Conservation (phyloP, 2,113 vertebrate species). For the Pelodiscus sinensis region DNA sequence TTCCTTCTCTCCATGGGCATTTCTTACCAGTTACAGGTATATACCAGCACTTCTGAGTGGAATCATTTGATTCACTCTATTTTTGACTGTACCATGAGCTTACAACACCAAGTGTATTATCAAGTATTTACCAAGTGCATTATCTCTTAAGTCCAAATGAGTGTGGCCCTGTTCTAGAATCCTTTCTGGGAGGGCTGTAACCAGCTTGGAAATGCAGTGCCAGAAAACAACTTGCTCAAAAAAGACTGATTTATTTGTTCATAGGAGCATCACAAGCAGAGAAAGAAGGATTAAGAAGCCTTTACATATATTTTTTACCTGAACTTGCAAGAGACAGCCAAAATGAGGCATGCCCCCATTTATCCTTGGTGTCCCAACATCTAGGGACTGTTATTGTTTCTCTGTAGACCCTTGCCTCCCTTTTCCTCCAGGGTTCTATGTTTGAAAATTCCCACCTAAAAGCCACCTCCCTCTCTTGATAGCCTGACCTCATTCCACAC, state of each 20-base stretch:
- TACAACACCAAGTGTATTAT: neutral
- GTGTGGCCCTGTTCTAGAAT: neutral
- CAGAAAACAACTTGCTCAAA: neutral
- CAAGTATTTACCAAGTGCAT: neutral
- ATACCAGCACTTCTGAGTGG: neutral
- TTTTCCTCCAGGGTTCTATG: conserved; percentile 26
- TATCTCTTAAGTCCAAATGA: neutral
- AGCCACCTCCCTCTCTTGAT: neutral
- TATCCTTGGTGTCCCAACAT: neutral
- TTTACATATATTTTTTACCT: neutral
- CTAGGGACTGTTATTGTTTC: neutral
- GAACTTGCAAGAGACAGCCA: neutral
- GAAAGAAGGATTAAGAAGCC: neutral
- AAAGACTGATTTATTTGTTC: neutral
- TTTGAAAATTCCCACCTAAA: conserved; percentile 22
- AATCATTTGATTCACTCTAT: neutral
- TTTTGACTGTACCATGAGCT: neutral
- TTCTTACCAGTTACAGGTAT: neutral
- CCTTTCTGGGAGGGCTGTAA: neutral
- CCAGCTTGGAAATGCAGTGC: rapidly evolving
- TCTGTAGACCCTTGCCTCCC: neutral
- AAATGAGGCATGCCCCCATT: conserved; percentile 8
- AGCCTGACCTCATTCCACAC: neutral
- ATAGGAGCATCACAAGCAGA: neutral
- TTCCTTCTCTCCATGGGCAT: neutral